Percentiles rank a stretch among this genome's conserved stretches.
Conservation (phyloP, 1,140 invertebrate species). For the Panonychus citri region DNA sequence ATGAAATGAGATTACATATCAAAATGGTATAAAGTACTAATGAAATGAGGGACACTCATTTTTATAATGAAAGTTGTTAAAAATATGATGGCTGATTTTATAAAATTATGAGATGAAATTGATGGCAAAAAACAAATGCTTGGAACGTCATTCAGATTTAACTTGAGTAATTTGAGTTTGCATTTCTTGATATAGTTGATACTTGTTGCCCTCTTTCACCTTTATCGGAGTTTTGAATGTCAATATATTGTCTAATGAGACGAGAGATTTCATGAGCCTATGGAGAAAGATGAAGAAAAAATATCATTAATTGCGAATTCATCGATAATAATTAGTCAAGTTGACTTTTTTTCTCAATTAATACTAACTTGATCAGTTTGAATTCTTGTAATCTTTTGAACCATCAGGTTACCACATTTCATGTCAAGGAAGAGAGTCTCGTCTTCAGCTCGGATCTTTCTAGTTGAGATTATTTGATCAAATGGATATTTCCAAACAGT, state of each 20-base stretch:
- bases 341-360: too few species aligned
- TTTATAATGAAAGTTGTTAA: too few species aligned
- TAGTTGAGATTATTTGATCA: slow-evolving; percentile 78
- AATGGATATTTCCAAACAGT: slow-evolving; percentile 74
- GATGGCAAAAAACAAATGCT: too few species aligned
- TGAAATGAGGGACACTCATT: too few species aligned
- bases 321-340: neutral
- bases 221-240: slow-evolving; percentile 25
- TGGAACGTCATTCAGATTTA: neutral
- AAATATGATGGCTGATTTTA: too few species aligned
- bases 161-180: neutral
- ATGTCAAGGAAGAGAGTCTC: slow-evolving; percentile 81
- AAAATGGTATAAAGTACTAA: too few species aligned
- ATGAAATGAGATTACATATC: too few species aligned
- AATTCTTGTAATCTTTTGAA: slow-evolving; percentile 76
- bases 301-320: neutral
- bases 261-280: slow-evolving; percentile 47
- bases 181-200: neutral
- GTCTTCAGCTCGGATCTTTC: slow-evolving; percentile 74
- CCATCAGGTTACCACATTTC: slow-evolving; percentile 87
- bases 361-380: slow-evolving; percentile 71
- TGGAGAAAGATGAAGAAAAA: slow-evolving; percentile 13
- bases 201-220: neutral
- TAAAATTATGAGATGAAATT: too few species aligned
- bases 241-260: slow-evolving; percentile 85